Percentiles rank a stretch among this genome's conserved stretches.
Evolutionary conservation across 1,140 invertebrate species (phyloP).

Genomic region (Tenebrio molitor): DNA sequence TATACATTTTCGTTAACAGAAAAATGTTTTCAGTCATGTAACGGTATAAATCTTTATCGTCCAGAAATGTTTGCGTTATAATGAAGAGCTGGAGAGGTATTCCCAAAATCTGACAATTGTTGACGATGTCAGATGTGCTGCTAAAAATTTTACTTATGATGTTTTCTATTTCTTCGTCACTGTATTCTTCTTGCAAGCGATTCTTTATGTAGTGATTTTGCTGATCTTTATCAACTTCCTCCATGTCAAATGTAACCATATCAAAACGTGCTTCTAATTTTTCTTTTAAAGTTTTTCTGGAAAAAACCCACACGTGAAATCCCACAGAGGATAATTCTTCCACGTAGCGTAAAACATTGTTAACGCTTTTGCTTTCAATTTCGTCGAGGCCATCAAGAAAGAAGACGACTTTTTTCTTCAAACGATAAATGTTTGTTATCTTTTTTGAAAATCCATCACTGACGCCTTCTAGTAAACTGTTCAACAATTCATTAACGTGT

Average conservation of each 20-base stretch:
- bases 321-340: neutral
- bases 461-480: too few species aligned
- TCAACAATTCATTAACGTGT: too few species aligned
- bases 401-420: neutral
- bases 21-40: neutral
- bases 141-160: neutral
- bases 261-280: neutral
- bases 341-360: neutral
- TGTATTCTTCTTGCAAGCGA: neutral
- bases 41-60: neutral
- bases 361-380: neutral
- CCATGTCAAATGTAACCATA: neutral
- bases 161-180: neutral
- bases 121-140: neutral
- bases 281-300: neutral
- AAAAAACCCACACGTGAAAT: neutral
- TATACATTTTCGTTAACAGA: neutral
- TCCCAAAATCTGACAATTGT: neutral
- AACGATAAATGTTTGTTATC: neutral
- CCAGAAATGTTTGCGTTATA: neutral
- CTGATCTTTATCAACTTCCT: neutral
- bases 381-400: slow-evolving; percentile 1
- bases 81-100: neutral
- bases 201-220: neutral
- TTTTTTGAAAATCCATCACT: neutral